Evolutionary conservation across 2,797 vertebrate species (phyloP).

Genomic region (Salarias fasciatus): DNA sequence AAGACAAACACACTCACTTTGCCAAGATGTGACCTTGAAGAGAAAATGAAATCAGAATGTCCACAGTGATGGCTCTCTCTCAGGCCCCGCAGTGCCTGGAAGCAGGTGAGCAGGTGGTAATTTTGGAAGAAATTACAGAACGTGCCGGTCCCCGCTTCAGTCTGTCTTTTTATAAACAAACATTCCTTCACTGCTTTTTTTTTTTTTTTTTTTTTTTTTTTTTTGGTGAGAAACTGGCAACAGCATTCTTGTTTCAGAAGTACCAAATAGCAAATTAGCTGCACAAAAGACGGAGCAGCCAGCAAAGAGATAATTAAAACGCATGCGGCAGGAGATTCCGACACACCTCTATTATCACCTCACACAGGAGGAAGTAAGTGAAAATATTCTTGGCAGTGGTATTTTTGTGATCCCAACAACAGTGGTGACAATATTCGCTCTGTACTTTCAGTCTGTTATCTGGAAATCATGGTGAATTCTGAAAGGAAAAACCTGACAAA

Average conservation of each 20-base stretch:
- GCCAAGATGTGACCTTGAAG: slow-evolving; percentile 50
- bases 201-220: too few species aligned
- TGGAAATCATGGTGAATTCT: too few species aligned
- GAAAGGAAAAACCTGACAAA: too few species aligned
- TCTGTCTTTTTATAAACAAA: slow-evolving; percentile 5
- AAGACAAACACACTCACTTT: slow-evolving; percentile 48
- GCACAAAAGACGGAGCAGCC: slow-evolving; percentile 26
- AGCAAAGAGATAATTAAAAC: slow-evolving; percentile 56
- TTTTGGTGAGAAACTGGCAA: slow-evolving; percentile 34
- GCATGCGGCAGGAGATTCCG: slow-evolving; percentile 42
- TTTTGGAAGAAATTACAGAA: slow-evolving; percentile 5
- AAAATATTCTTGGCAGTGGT: neutral
- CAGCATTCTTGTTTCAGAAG: too few species aligned
- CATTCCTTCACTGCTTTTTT: slow-evolving; percentile 4
- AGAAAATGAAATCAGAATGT: slow-evolving; percentile 48
- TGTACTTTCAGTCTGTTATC: neutral
- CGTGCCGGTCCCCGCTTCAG: neutral
- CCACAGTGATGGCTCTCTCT: slow-evolving; percentile 18
- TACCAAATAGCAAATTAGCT: slow-evolving; percentile 42
- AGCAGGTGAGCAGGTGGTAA: slow-evolving; percentile 22
- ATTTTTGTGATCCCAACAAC: slow-evolving; percentile 31
- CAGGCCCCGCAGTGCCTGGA: neutral
- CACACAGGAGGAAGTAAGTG: slow-evolving; percentile 2
- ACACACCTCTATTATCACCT: slow-evolving; percentile 31
- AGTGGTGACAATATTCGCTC: slow-evolving; percentile 10